Conservation (phyloP, 1,140 invertebrate genomes). For the Artemia franciscana region DNA sequence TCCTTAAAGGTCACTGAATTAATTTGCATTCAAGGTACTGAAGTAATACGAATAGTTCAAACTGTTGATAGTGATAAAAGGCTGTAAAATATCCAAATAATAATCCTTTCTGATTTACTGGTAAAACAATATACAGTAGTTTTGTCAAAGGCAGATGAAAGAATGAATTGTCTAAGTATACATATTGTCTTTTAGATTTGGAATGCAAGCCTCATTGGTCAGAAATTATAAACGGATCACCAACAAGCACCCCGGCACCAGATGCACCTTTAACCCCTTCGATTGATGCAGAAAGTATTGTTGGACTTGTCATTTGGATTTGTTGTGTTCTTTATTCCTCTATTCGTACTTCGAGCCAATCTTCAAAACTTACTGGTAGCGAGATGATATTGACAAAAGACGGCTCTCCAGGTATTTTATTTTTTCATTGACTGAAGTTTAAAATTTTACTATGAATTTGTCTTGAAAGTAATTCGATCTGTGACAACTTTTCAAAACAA, state of each 20-base stretch:
- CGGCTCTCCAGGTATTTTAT: conserved; percentile 9
- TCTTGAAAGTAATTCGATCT: no score
- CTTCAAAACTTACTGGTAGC: conserved; percentile 42
- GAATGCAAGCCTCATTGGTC: conserved; percentile 45
- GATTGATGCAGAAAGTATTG: conserved; percentile 65
- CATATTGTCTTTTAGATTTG: conserved; percentile 28
- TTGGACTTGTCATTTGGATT: conserved; percentile 80
- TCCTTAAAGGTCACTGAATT: no score
- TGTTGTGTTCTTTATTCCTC: conserved; percentile 85
- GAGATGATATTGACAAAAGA: conserved; percentile 48
- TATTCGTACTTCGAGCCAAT: conserved; percentile 47
- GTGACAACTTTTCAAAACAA: no score
- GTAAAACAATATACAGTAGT: no score
- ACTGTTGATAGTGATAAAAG: no score
- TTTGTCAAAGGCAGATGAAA: no score
- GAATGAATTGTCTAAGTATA: no score
- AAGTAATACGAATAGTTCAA: no score
- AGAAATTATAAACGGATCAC: conserved; percentile 15
- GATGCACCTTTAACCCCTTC: conserved; percentile 4
- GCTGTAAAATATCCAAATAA: no score
- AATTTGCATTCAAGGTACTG: no score
- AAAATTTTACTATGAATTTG: neutral
- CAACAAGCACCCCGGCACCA: conserved; percentile 1
- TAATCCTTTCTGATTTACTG: no score
- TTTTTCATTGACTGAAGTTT: conserved; percentile 2